Evolutionary conservation across 2,113 vertebrate genomes (phyloP).

Genomic region (Neomonachus schauinslandi): DNA sequence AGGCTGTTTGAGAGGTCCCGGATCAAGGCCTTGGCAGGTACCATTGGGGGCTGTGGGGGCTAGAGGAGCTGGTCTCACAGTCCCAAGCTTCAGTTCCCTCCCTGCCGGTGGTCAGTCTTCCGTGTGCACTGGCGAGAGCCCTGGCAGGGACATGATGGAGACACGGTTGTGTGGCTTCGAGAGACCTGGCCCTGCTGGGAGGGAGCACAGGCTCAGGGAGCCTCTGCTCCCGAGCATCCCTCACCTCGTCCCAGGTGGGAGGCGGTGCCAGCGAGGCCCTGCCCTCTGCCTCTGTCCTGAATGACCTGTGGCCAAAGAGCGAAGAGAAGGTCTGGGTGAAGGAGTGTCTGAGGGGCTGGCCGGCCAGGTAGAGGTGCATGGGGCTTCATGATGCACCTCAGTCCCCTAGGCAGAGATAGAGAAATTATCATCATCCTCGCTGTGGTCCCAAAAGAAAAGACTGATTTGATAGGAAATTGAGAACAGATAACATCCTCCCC

Average conservation of each 20-base stretch:
- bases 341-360: background rate
- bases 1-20: constrained; percentile 97
- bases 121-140: background rate
- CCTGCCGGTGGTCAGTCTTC: background rate
- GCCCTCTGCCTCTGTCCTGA: background rate
- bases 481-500: background rate
- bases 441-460: constrained; percentile 17
- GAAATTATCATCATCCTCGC: background rate
- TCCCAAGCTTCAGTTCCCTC: background rate
- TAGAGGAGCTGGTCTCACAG: background rate
- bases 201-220: background rate
- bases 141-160: background rate
- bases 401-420: background rate
- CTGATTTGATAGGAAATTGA: constrained; percentile 4
- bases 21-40: constrained; percentile 99
- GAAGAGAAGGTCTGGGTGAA: background rate
- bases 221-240: background rate
- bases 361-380: rapidly evolving
- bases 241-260: background rate
- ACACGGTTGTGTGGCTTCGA: background rate
- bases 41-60: background rate
- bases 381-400: background rate
- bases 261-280: background rate
- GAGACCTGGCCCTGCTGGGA: background rate
- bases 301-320: background rate